Evolutionary conservation across 2,797 vertebrate genomes (phyloP).

Genomic region (Zalophus californianus): DNA sequence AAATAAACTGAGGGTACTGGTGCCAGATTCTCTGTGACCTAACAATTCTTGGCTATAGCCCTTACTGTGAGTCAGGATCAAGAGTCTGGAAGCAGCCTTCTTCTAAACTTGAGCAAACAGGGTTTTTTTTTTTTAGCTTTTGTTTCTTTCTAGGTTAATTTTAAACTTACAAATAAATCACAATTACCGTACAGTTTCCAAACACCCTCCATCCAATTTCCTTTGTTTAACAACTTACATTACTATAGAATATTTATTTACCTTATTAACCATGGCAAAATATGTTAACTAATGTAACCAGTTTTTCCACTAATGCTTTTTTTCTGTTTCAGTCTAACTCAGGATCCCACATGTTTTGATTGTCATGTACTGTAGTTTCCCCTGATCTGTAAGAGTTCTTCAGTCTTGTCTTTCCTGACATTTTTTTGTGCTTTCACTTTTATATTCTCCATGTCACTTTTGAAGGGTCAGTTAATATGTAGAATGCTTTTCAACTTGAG

Average conservation of each 20-base stretch:
- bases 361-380: background rate
- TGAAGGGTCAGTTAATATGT: background rate
- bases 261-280: background rate
- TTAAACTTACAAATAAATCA: background rate
- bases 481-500: background rate
- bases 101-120: background rate
- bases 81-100: background rate
- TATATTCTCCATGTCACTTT: background rate
- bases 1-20: background rate
- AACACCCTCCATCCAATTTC: background rate
- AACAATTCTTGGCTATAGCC: background rate
- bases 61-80: background rate
- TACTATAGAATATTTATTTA: background rate
- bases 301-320: background rate
- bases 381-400: background rate
- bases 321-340: background rate
- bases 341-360: background rate
- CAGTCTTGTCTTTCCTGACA: background rate
- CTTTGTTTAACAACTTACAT: background rate
- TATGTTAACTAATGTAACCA: background rate
- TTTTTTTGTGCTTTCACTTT: background rate
- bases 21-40: background rate
- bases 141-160: background rate
- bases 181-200: accelerated
- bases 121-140: background rate